Conservation (phyloP, 2,113 vertebrate species). For the Chascanopsetta lugubris region DNA sequence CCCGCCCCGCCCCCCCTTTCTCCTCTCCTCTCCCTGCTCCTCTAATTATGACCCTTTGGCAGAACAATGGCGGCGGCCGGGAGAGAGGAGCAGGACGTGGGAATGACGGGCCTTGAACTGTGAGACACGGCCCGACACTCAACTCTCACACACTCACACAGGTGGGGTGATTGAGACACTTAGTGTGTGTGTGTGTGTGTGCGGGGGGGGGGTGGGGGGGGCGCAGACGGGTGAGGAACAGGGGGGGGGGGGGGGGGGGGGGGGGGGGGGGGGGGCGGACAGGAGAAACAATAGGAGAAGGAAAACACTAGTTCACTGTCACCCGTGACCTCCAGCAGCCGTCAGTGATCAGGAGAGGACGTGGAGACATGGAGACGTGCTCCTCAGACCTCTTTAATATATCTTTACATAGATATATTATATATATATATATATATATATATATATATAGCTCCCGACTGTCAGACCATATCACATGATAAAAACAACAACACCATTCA, state of each 20-base stretch:
- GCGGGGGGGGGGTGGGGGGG: not conserved
- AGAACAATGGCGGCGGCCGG: conserved; percentile 58
- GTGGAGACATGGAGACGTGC: not conserved
- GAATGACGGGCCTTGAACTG: conserved; percentile 51
- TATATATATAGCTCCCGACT: no score
- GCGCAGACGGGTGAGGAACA: no score
- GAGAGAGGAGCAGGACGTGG: conserved; percentile 63
- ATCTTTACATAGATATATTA: not conserved
- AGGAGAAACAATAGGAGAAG: not conserved
- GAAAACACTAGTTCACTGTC: not conserved
- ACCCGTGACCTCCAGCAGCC: not conserved
- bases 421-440: no score
- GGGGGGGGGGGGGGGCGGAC: no score
- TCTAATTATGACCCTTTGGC: conserved; percentile 68
- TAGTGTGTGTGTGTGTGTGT: not conserved
- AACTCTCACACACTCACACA: conserved; percentile 33
- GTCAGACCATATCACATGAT: not conserved
- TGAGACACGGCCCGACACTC: conserved; percentile 23
- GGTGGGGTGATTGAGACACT: conserved; percentile 1
- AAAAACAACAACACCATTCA: not conserved
- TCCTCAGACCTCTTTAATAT: not conserved
- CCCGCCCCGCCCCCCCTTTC: conserved; percentile 24
- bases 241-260: no score
- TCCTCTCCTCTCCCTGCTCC: conserved; percentile 49
- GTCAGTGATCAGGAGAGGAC: conserved; percentile 1